A percentile compares a stretch with the other conserved stretches of the same genome.
Conservation (phyloP, 1,140 invertebrate genomes). For the Monochamus saltuarius region DNA sequence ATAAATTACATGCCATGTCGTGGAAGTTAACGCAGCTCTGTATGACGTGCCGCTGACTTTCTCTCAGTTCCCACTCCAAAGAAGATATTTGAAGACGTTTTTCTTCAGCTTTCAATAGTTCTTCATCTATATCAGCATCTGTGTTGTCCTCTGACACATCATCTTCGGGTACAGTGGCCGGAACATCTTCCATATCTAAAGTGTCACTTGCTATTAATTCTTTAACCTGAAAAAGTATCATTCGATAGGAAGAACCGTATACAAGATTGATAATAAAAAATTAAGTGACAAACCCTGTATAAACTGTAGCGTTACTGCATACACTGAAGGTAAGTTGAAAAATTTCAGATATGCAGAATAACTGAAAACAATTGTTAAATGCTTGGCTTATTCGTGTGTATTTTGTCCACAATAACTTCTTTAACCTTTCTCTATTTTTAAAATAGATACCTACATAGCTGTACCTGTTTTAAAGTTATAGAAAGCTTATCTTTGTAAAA, state of each 20-base stretch:
- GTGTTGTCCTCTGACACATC: constrained; percentile 23
- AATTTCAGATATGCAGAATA: too few species aligned
- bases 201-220: constrained; percentile 78
- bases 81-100: constrained; percentile 27
- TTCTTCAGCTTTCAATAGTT: constrained; percentile 31
- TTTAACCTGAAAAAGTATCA: constrained; percentile 60
- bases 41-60: constrained; percentile 42
- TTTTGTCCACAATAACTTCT: too few species aligned
- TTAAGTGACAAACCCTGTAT: too few species aligned
- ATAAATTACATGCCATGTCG: constrained; percentile 41
- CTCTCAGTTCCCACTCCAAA: constrained; percentile 39
- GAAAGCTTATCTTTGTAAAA: too few species aligned
- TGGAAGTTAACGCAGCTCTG: constrained; percentile 46
- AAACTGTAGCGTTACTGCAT: too few species aligned
- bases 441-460: too few species aligned
- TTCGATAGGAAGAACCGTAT: not conserved
- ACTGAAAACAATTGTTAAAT: too few species aligned
- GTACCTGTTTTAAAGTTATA: too few species aligned
- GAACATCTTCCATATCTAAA: constrained; percentile 17
- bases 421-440: too few species aligned
- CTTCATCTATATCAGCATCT: constrained; percentile 35
- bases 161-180: constrained; percentile 18
- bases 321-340: too few species aligned
- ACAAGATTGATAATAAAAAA: too few species aligned
- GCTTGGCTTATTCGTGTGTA: too few species aligned